These are phyloP conservation scores for Drosophila triauraria DNA, from an alignment of 1,140 invertebrate genomes.

Conservation along the genomic window DNA sequence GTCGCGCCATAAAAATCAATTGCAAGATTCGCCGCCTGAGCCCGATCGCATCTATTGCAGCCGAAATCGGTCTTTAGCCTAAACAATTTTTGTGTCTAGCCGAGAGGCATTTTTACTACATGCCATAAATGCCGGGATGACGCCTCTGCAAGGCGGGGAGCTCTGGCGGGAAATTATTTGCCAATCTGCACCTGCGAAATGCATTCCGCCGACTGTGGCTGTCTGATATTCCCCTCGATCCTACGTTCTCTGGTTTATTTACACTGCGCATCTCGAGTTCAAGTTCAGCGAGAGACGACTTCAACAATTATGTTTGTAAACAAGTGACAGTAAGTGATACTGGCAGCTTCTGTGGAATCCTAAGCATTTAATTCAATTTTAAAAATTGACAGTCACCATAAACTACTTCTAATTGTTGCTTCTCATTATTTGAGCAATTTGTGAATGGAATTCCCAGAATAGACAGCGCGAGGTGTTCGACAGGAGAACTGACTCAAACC, in stretches of 20 bases:
- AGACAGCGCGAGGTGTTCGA: slow-evolving; percentile 16
- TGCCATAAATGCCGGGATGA: slow-evolving; percentile 62
- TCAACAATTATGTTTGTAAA: slow-evolving; percentile 10
- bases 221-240: neutral
- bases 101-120: slow-evolving; percentile 48
- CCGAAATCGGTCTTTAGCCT: slow-evolving; percentile 25
- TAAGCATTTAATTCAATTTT: slow-evolving; percentile 21
- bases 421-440: slow-evolving; percentile 27
- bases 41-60: neutral
- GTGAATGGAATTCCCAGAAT: slow-evolving; percentile 34
- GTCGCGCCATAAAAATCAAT: slow-evolving; percentile 37
- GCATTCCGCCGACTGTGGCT: slow-evolving; percentile 28
- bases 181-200: slow-evolving; percentile 74
- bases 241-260: slow-evolving; percentile 9
- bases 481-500: slow-evolving; percentile 28
- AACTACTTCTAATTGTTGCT: slow-evolving; percentile 30
- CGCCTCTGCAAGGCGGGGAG: slow-evolving; percentile 13
- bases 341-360: slow-evolving; percentile 20
- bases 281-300: slow-evolving; percentile 24
- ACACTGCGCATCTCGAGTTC: slow-evolving; percentile 45
- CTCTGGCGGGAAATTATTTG: slow-evolving; percentile 67
- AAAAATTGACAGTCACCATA: slow-evolving; percentile 17
- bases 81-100: slow-evolving; percentile 42
- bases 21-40: slow-evolving; percentile 17
- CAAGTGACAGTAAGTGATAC: slow-evolving; percentile 2